phyloP scores from a whole-genome alignment of 2,797 vertebrate genomes.

The Mormyrops boulengeri region DNA sequence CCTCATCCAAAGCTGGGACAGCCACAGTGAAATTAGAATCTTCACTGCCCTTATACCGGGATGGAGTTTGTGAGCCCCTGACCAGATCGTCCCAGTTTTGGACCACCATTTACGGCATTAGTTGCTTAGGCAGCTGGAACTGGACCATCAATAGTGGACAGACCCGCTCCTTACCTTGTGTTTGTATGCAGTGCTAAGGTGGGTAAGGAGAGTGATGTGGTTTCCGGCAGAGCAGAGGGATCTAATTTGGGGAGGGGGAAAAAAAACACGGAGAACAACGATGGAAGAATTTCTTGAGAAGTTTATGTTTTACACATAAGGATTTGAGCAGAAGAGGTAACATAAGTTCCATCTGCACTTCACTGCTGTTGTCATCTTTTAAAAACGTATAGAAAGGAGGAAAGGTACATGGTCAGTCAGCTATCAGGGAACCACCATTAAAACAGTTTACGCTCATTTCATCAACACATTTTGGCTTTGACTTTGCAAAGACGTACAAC shows the following conservation, averaged over 20 bases:
- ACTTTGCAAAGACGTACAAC: neutral
- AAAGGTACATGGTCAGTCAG: neutral
- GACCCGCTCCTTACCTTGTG: neutral
- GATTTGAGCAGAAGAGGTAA: neutral
- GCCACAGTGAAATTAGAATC: neutral
- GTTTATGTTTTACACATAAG: neutral
- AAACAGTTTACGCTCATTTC: neutral
- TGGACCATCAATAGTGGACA: neutral
- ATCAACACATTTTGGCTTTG: neutral
- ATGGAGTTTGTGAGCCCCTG: neutral
- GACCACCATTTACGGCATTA: neutral
- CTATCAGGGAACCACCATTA: neutral
- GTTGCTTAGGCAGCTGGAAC: neutral
- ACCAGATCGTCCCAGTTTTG: neutral
- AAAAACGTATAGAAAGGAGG: neutral
- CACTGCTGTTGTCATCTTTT: neutral
- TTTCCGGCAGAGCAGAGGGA: neutral
- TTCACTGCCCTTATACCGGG: neutral
- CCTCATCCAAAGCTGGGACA: neutral
- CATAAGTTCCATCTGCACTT: neutral
- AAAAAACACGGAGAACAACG: neutral
- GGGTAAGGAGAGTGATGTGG: neutral
- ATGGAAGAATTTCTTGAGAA: neutral
- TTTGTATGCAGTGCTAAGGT: neutral
- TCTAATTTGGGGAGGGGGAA: neutral